Base-by-base conservation (phyloP, 2,113 vertebrate genomes). In the Phylloscopus whistleri region DNA sequence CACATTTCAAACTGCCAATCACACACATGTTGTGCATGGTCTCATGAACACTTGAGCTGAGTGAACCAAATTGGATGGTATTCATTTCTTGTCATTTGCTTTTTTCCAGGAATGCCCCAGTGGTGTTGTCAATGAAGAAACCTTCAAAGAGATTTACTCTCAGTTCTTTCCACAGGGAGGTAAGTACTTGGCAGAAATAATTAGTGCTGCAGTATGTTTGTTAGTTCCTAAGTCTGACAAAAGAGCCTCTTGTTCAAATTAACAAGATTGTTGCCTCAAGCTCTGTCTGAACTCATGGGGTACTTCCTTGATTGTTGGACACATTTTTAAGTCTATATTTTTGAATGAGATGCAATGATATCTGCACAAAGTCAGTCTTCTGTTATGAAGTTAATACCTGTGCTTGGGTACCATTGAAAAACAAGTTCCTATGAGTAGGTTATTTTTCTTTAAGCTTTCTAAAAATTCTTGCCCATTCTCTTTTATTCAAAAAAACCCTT, bases 141-240 rank as follows among this genome's bases (percentile, higher is more conserved):
- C 99, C 56, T 99, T 99, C 97, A 99, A 99, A 98, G 99, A 99
- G 89, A 99, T 99, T 98, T 99, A 99, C 96, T 97, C 99, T 14
- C 99, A 99, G 97, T 99, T 99, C 97, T 99, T 99, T 96, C 99
- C 99, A 58, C 99, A 99, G 97, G 99, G 99, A 98, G 99, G 99
- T 99, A 92, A 96, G 99, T 98, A 89, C 78, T 58, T 53, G 22
- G 18, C 52, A 59, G 59, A 53, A 0, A 30, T 84, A 95, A 70
- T 66, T 80, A 73, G 49, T 81, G 56, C 81, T 84, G 77, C 67
- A 43, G 31, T 22, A 53, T 16, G 12, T 79, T 51, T 94, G 51
- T 84, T 93, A 37, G 52, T 67, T 83, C 70, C 41, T 73, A 59
- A 46, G 68, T 63, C 55, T 66, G 60, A 77, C 69, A 90, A 83